Conservation (phyloP, 2,113 vertebrate genomes). For the Prunella fulvescens region DNA sequence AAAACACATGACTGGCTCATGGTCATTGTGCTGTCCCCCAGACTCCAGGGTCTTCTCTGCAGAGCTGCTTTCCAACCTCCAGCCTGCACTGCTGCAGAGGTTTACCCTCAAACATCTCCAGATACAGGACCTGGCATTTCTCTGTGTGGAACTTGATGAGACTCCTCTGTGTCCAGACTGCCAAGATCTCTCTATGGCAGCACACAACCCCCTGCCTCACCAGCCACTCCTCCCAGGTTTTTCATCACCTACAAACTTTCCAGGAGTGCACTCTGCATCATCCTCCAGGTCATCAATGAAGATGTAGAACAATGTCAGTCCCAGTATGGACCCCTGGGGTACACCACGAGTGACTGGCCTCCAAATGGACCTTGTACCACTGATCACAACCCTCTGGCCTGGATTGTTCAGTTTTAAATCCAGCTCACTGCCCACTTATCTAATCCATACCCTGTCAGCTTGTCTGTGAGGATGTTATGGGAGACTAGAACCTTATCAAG, state of each 20-base stretch:
- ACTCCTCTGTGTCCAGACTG: neutral
- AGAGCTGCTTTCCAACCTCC: neutral
- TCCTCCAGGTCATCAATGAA: neutral
- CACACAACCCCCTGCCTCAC: neutral
- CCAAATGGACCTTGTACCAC: neutral
- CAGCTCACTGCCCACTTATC: neutral
- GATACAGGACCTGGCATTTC: neutral
- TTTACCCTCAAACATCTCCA: neutral
- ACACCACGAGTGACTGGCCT: neutral
- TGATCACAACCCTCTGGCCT: neutral
- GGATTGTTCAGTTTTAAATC: neutral
- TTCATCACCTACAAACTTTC: neutral
- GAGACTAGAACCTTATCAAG: neutral
- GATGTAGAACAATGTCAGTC: neutral
- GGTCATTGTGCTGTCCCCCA: neutral
- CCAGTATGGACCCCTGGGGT: neutral
- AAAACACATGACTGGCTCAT: neutral
- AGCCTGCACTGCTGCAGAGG: neutral
- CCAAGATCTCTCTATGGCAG: neutral
- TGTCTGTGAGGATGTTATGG: neutral
- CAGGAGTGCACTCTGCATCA: neutral
- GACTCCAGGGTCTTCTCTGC: neutral
- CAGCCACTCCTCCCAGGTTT: neutral
- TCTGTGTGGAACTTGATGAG: neutral
- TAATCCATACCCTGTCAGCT: neutral